Percentiles rank a stretch among this genome's conserved stretches.
Conservation (phyloP, 2,888 invertebrate species). For the Eucera pruinosa region DNA sequence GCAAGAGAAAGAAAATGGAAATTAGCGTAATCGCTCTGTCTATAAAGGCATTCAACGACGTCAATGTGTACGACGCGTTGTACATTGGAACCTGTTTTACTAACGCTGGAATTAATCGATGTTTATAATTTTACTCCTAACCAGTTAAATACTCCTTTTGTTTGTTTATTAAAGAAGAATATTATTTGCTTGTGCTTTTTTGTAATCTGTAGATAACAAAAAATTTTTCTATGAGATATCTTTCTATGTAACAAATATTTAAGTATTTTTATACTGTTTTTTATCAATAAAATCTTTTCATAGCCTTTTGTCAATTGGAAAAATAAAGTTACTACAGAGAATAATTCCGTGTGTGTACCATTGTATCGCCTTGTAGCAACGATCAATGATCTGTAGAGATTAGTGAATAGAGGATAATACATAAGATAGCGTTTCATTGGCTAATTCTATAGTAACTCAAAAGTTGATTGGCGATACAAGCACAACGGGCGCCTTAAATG, state of each 20-base stretch:
- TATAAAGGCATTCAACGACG: constrained; percentile 36
- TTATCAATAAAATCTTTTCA: no score
- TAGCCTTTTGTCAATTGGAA: no score
- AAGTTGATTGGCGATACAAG: constrained; percentile 61
- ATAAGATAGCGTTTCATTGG: constrained; percentile 52
- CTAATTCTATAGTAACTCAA: constrained; percentile 53
- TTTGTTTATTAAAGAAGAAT: neutral
- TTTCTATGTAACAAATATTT: no score
- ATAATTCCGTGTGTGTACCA: neutral
- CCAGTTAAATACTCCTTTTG: neutral
- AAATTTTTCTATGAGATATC: no score
- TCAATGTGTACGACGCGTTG: constrained; percentile 11
- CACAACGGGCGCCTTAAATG: constrained; percentile 71
- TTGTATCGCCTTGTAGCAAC: neutral
- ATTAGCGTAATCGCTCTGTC: constrained; percentile 30
- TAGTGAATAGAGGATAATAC: constrained; percentile 57
- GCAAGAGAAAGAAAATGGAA: constrained; percentile 28
- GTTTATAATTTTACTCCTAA: neutral
- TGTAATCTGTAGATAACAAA: no score
- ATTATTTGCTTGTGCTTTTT: no score
- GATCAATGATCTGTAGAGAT: constrained; percentile 56
- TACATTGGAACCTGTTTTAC: constrained; percentile 6
- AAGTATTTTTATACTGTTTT: no score
- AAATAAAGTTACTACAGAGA: no score
- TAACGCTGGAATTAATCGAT: neutral